These are phyloP conservation scores for Ctena decussata DNA, from an alignment of 2,888 invertebrate genomes.

Conservation along the genomic window DNA sequence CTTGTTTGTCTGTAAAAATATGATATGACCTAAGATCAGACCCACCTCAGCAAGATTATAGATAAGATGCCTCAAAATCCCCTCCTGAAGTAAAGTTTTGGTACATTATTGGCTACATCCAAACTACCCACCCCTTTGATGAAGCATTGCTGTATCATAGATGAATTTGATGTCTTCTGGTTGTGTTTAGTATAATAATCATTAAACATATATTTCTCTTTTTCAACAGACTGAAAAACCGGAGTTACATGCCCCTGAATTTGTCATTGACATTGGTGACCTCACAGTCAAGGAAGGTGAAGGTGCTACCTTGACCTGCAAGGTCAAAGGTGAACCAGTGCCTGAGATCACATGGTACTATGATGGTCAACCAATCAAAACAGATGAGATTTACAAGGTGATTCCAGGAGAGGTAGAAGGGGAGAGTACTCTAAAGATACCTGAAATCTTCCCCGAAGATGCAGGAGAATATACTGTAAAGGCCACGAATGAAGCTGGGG, in stretches of 20 bases:
- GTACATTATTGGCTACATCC: too few relatives aligned
- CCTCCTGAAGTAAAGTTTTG: too few relatives aligned
- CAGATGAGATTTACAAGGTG: constrained; percentile 89
- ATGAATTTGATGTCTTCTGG: too few relatives aligned
- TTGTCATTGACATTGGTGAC: constrained; percentile 76
- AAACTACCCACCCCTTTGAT: too few relatives aligned
- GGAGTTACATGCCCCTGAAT: constrained; percentile 74
- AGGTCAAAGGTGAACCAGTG: constrained; percentile 86
- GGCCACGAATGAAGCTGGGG: constrained; percentile 91
- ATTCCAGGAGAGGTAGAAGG: constrained; percentile 82
- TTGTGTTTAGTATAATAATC: too few relatives aligned
- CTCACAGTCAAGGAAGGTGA: constrained; percentile 82
- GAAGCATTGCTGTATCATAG: too few relatives aligned
- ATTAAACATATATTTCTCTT: too few relatives aligned
- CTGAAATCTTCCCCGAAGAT: constrained; percentile 90
- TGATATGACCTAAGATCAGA: too few relatives aligned
- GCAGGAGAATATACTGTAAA: constrained; percentile 93
- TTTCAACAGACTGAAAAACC: constrained; percentile 65
- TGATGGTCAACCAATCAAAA: constrained; percentile 90
- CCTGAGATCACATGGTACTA: constrained; percentile 93
- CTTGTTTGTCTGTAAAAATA: too few relatives aligned
- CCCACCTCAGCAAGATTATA: too few relatives aligned
- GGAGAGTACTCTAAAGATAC: constrained; percentile 89
- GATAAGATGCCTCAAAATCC: too few relatives aligned
- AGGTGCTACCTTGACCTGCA: constrained; percentile 81